Conservation (phyloP, 1,140 invertebrate species). For the Hypothenemus hampei region DNA sequence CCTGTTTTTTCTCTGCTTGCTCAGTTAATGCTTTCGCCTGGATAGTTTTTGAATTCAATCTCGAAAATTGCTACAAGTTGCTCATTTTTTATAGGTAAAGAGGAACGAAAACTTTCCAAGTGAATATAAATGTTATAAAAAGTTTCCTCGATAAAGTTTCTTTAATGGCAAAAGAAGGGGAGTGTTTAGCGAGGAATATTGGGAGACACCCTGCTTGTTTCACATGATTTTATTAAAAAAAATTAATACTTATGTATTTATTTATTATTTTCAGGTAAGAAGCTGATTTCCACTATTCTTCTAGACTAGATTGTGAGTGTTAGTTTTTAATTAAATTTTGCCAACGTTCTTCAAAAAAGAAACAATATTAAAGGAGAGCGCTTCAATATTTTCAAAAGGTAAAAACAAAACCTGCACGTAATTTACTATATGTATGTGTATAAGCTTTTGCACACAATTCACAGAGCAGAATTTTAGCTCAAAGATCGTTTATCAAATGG, state of each 20-base stretch:
- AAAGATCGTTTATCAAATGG: no score
- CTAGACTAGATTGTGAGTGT: no score
- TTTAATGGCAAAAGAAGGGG: no score
- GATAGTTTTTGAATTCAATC: not conserved
- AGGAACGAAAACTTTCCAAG: not conserved
- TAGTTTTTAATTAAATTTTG: no score
- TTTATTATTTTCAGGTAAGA: not conserved
- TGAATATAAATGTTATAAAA: not conserved
- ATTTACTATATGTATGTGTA: no score
- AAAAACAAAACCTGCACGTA: not conserved
- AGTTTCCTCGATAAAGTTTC: not conserved
- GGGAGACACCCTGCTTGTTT: not conserved
- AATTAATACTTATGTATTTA: not conserved
- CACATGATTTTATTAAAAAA: not conserved
- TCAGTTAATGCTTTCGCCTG: not conserved
- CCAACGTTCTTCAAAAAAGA: no score
- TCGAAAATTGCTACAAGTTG: not conserved
- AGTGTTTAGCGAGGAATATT: not conserved
- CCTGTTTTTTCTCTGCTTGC: no score
- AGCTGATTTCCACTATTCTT: no score
- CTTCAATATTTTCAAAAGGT: not conserved
- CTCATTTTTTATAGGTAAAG: not conserved
- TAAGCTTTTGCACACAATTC: no score
- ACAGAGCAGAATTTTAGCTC: no score
- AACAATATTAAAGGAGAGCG: no score